Conservation (phyloP, 2,888 invertebrate species). For the Drosophila antonietae region DNA sequence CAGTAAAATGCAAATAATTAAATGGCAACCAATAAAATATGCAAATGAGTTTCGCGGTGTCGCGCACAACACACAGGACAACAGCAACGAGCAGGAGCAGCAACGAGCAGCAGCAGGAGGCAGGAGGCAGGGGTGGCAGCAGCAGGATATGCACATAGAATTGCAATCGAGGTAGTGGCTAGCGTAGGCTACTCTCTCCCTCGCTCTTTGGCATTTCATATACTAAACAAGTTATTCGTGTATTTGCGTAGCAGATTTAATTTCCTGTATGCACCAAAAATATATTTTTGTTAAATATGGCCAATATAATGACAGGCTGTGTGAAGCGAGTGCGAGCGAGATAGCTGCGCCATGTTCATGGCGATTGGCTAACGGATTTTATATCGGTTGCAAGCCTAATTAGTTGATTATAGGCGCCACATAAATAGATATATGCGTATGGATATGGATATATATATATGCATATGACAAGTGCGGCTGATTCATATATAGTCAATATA, state of each 20-base stretch:
- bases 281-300: conserved; percentile 54
- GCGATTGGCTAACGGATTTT: conserved; percentile 50
- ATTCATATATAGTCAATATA: neutral
- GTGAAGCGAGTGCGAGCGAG: conserved; percentile 22
- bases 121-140: neutral
- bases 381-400: conserved; percentile 36
- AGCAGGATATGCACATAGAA: conserved; percentile 15
- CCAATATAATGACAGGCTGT: conserved; percentile 42
- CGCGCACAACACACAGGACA: conserved; percentile 22
- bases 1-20: conserved; percentile 82
- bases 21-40: conserved; percentile 83
- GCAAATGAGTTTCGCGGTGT: conserved; percentile 78
- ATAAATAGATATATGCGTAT: neutral
- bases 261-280: conserved; percentile 71
- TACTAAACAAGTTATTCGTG: conserved; percentile 70
- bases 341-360: conserved; percentile 9
- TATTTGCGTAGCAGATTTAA: conserved; percentile 77
- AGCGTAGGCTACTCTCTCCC: neutral
- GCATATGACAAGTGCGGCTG: conserved; percentile 4
- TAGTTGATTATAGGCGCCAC: conserved; percentile 30
- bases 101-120: neutral
- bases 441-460: neutral
- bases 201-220: conserved; percentile 51
- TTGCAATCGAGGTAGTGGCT: neutral
- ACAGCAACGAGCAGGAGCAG: conserved; percentile 4